Evolutionary conservation across 2,888 invertebrate species (phyloP).

Genomic region (Ctenicera cuprea): DNA sequence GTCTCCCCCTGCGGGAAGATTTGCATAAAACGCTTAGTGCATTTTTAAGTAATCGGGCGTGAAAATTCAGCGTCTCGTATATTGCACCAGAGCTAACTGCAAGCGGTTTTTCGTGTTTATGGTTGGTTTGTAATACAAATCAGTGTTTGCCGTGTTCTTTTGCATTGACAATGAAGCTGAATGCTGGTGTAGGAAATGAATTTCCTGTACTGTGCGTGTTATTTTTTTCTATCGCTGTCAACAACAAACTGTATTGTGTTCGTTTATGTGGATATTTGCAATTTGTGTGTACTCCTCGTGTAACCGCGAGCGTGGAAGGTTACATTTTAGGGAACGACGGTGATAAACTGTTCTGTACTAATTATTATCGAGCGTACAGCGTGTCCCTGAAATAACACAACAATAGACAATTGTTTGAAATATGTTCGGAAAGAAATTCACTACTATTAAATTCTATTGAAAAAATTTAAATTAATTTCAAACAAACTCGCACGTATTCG

Average conservation of each 20-base stretch:
- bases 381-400: no score
- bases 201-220: slow-evolving; percentile 52
- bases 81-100: neutral
- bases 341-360: slow-evolving; percentile 4
- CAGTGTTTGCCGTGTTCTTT: slow-evolving; percentile 51
- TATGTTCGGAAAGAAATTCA: no score
- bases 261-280: slow-evolving; percentile 29
- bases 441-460: no score
- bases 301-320: neutral
- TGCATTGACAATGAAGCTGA: slow-evolving; percentile 55
- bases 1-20: neutral
- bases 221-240: slow-evolving; percentile 41
- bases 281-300: slow-evolving; percentile 15
- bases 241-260: slow-evolving; percentile 34
- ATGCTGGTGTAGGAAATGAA: slow-evolving; percentile 56
- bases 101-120: slow-evolving; percentile 2
- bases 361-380: neutral
- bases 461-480: no score
- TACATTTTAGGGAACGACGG: neutral
- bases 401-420: no score
- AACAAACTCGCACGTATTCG: no score
- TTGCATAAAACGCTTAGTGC: slow-evolving; percentile 12
- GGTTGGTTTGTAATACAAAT: slow-evolving; percentile 49
- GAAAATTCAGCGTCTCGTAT: neutral
- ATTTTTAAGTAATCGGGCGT: slow-evolving; percentile 10